phyloP scores from a whole-genome alignment of 2,113 vertebrate species.

The Azemiops feae region DNA sequence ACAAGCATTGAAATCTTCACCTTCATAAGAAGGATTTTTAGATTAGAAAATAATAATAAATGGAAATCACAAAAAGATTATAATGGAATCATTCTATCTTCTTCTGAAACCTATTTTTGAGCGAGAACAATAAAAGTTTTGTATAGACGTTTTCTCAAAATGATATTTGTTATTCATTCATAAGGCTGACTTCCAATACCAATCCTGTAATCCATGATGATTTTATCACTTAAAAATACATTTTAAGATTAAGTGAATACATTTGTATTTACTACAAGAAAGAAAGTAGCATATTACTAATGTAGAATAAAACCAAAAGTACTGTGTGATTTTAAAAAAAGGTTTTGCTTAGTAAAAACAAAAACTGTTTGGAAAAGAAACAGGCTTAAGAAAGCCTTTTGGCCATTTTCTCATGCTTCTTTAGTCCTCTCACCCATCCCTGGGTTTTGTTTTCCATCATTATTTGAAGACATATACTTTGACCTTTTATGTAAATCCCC shows the following conservation, averaged over 20 bases:
- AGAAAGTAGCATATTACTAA: not conserved
- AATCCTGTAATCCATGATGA: not conserved
- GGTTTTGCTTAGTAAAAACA: too few species aligned
- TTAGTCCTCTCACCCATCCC: not conserved
- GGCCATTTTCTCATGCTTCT: not conserved
- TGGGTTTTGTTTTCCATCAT: not conserved
- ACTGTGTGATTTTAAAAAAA: not conserved
- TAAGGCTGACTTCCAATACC: not conserved
- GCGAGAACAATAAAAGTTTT: not conserved
- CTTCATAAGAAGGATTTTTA: not conserved
- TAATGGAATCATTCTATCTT: not conserved
- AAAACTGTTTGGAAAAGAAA: too few species aligned
- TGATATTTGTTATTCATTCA: not conserved
- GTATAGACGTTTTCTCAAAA: not conserved
- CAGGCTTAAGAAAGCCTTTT: too few species aligned
- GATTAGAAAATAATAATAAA: not conserved
- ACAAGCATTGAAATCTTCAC: not conserved
- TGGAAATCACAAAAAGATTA: not conserved
- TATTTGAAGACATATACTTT: not conserved
- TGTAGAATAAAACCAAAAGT: not conserved
- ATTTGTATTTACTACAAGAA: not conserved
- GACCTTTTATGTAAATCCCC: not conserved
- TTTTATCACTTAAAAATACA: not conserved
- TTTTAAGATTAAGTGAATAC: not conserved
- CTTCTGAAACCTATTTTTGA: not conserved